Evolutionary conservation across 2,888 invertebrate genomes (phyloP).

Genomic region (Meloe dianella): DNA sequence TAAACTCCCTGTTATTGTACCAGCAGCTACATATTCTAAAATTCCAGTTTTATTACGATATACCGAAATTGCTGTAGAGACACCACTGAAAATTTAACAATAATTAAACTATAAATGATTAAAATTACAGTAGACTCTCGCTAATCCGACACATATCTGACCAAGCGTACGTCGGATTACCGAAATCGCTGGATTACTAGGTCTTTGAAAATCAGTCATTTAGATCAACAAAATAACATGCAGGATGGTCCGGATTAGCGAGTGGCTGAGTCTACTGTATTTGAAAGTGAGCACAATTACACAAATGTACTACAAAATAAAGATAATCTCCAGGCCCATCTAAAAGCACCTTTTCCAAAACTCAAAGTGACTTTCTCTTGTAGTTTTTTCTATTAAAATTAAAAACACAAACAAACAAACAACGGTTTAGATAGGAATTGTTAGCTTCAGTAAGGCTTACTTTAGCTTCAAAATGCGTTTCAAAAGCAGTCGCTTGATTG

Average conservation of each 20-base stretch:
- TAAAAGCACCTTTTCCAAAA: slow-evolving; percentile 75
- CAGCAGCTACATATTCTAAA: slow-evolving; percentile 71
- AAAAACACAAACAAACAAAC: too few relatives aligned
- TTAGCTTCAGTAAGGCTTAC: slow-evolving; percentile 62
- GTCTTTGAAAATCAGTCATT: too few relatives aligned
- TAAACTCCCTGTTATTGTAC: slow-evolving; percentile 68
- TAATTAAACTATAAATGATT: not conserved
- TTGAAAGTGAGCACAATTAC: slow-evolving; percentile 65
- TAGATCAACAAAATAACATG: not conserved
- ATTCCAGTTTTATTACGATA: slow-evolving; percentile 73
- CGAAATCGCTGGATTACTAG: too few relatives aligned
- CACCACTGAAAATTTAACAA: slow-evolving; percentile 60
- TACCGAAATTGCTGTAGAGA: slow-evolving; percentile 68
- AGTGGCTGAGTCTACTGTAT: too few relatives aligned
- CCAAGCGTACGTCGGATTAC: too few relatives aligned
- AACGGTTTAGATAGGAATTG: not conserved
- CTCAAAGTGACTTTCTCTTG: slow-evolving; percentile 73
- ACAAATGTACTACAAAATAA: slow-evolving; percentile 72
- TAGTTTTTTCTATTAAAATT: slow-evolving; percentile 66
- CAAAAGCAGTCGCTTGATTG: slow-evolving; percentile 76
- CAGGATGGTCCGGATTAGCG: too few relatives aligned
- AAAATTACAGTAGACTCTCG: too few relatives aligned
- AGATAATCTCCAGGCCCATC: slow-evolving; percentile 73
- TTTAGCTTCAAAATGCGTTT: slow-evolving; percentile 71
- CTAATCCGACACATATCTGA: too few relatives aligned